Conservation (phyloP, 2,113 vertebrate genomes). For the Okapia johnstoni region DNA sequence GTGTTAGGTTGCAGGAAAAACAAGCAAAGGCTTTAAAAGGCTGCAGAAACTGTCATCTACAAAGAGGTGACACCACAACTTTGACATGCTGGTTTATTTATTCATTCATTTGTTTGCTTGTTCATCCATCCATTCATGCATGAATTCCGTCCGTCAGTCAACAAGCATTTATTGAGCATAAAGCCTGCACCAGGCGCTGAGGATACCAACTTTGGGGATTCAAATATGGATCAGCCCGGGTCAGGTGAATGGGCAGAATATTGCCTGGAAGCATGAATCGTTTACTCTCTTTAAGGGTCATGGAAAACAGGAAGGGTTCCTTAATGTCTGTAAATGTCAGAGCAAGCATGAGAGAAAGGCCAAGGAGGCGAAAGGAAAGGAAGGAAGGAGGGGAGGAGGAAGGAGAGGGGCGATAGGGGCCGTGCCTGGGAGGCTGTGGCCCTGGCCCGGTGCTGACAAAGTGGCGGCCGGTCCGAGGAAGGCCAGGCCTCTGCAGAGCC, state of each 20-base stretch:
- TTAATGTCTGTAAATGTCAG: not conserved
- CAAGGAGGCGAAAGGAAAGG: not conserved
- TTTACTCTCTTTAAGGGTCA: not conserved
- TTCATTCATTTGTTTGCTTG: not conserved
- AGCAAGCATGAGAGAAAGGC: not conserved
- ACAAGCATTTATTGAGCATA: not conserved
- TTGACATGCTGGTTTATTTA: not conserved
- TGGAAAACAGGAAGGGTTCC: not conserved
- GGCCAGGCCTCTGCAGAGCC: not conserved
- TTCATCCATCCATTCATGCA: not conserved
- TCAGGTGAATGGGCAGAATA: not conserved
- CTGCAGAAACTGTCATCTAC: not conserved
- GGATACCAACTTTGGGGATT: not conserved
- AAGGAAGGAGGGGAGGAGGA: not conserved
- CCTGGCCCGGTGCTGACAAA: not conserved
- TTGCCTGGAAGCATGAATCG: not conserved
- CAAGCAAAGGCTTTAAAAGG: not conserved
- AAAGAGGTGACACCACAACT: not conserved
- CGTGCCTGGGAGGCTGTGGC: not conserved
- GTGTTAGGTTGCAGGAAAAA: not conserved
- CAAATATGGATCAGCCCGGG: not conserved
- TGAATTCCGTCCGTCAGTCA: not conserved
- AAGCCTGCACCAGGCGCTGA: not conserved
- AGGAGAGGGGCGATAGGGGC: not conserved
- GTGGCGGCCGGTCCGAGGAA: not conserved